phyloP scores from a whole-genome alignment of 2,797 vertebrate species.

The Gadopsis bispinosus region DNA sequence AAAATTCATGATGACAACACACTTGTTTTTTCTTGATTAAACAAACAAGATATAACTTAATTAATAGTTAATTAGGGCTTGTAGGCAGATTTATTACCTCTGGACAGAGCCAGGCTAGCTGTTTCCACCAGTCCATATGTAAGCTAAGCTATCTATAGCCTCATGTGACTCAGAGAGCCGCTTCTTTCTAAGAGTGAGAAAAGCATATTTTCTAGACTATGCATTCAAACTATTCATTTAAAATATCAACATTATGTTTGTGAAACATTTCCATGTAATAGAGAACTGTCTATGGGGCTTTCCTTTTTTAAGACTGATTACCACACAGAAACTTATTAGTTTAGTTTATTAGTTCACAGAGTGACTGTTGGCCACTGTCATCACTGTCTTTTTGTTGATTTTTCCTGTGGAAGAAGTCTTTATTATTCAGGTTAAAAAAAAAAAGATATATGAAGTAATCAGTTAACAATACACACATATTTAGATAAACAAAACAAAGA shows the following conservation, averaged over 20 bases:
- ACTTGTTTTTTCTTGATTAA: neutral
- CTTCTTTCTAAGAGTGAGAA: neutral
- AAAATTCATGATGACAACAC: neutral
- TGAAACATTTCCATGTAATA: conserved; percentile 31
- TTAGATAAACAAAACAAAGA: too few relatives aligned
- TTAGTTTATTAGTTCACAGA: too few relatives aligned
- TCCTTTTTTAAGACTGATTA: conserved; percentile 7
- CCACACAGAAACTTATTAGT: too few relatives aligned
- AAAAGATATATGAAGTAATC: too few relatives aligned
- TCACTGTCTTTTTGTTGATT: too few relatives aligned
- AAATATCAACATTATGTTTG: conserved; percentile 6
- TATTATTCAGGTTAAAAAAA: too few relatives aligned
- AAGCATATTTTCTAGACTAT: neutral
- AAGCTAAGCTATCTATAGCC: neutral
- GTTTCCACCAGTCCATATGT: neutral
- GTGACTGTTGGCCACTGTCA: too few relatives aligned
- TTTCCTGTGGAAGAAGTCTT: too few relatives aligned
- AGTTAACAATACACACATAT: too few relatives aligned
- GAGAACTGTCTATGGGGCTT: conserved; percentile 29
- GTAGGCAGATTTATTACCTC: neutral
- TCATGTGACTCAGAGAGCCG: neutral
- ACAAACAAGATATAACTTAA: neutral
- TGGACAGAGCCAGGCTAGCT: neutral
- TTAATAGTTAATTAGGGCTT: too few relatives aligned
- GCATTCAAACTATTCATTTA: neutral